phyloP scores from a whole-genome alignment of 1,140 invertebrate species.

The Caenorhabditis tropicalis region DNA sequence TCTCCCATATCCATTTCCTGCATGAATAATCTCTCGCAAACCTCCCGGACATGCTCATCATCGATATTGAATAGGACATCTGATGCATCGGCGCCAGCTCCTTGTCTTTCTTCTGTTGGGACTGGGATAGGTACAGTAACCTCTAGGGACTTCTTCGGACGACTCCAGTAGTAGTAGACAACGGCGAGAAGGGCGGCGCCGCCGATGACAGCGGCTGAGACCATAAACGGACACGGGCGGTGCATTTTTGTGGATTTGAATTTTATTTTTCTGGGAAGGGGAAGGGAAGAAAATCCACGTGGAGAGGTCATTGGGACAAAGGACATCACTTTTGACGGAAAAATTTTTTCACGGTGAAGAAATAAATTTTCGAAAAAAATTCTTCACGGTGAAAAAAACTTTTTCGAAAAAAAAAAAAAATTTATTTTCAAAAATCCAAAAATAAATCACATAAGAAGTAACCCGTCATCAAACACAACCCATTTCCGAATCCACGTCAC shows the following conservation, averaged over 20 bases:
- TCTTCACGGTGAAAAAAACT: neutral
- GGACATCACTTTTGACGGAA: no score
- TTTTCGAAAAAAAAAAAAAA: neutral
- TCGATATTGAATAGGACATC: neutral
- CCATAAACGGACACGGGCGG: neutral
- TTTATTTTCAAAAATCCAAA: neutral
- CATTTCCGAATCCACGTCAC: neutral
- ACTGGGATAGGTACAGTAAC: neutral
- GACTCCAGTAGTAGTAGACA: neutral
- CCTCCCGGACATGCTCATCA: neutral
- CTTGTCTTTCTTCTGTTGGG: neutral
- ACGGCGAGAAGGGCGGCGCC: neutral
- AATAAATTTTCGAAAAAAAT: no score
- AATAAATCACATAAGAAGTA: neutral
- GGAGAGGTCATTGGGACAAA: no score
- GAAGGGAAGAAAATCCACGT: neutral
- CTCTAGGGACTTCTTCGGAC: neutral
- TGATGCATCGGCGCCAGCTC: neutral
- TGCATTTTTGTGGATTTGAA: neutral
- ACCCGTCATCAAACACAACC: neutral
- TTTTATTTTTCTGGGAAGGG: no score
- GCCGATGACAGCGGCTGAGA: neutral
- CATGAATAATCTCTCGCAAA: neutral
- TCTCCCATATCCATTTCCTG: conserved; percentile 24
- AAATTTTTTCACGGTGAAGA: no score